A percentile compares a stretch with the other conserved stretches of the same genome.
Conservation (phyloP, 2,888 invertebrate species). For the Tetranychus truncatus region DNA sequence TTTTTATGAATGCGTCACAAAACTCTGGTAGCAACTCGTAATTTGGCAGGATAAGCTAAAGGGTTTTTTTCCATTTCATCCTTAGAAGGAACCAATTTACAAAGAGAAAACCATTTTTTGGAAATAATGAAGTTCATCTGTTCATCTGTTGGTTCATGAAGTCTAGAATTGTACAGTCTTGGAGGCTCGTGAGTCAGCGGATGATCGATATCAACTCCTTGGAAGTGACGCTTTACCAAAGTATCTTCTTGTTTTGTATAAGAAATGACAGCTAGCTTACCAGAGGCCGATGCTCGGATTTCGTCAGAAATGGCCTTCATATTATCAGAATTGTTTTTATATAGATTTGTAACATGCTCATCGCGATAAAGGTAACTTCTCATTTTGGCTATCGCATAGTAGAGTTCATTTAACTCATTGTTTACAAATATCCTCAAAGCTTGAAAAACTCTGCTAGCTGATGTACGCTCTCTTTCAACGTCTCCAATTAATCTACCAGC, state of each 20-base stretch:
- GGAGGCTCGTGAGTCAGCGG: slow-evolving; percentile 47
- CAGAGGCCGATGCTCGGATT: slow-evolving; percentile 31
- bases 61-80: slow-evolving; percentile 61
- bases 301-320: neutral
- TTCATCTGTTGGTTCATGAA: slow-evolving; percentile 41
- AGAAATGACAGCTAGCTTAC: slow-evolving; percentile 58
- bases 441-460: slow-evolving; percentile 71
- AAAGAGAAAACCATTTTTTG: slow-evolving; percentile 53
- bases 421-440: slow-evolving; percentile 87
- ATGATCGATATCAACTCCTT: slow-evolving; percentile 47
- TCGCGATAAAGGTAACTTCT: slow-evolving; percentile 44
- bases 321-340: neutral
- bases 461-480: neutral
- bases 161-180: slow-evolving; percentile 49
- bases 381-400: slow-evolving; percentile 63
- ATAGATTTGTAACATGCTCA: slow-evolving; percentile 37
- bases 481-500: slow-evolving; percentile 47
- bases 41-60: slow-evolving; percentile 66
- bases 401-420: slow-evolving; percentile 83
- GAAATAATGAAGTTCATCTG: slow-evolving; percentile 45
- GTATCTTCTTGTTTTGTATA: slow-evolving; percentile 88
- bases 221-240: slow-evolving; percentile 69
- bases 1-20: neutral
- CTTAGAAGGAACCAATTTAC: slow-evolving; percentile 59
- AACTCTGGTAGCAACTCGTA: slow-evolving; percentile 57